A percentile compares a stretch with the other conserved stretches of the same genome.
Evolutionary conservation across 2,888 invertebrate species (phyloP).

Genomic region (Drosophila prolongata): DNA sequence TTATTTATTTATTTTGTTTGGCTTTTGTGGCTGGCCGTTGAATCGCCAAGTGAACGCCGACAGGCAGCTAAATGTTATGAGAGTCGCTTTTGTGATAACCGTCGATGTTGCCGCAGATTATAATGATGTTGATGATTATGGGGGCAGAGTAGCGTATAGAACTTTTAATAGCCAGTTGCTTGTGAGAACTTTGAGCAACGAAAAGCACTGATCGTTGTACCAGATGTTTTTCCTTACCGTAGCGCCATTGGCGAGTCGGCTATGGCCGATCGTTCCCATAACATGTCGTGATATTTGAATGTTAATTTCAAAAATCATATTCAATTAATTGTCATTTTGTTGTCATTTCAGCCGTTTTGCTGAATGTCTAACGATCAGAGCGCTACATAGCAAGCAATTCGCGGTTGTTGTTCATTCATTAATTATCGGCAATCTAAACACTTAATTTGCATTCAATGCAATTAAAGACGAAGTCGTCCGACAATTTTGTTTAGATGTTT

Average conservation of each 20-base stretch:
- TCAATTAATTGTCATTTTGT: conserved; percentile 73
- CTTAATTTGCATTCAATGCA: conserved; percentile 69
- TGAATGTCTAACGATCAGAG: conserved; percentile 47
- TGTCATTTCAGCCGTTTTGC: conserved; percentile 55
- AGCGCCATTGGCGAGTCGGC: conserved; percentile 2
- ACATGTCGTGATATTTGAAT: conserved; percentile 36
- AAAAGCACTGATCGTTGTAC: neutral
- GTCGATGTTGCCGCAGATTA: conserved; percentile 16
- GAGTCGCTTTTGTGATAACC: conserved; percentile 12
- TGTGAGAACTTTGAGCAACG: neutral
- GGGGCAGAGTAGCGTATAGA: neutral
- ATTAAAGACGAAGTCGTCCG: conserved; percentile 57
- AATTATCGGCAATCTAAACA: conserved; percentile 65
- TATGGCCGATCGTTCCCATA: neutral
- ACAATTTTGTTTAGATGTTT: conserved; percentile 47
- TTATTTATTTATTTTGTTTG: conserved; percentile 76
- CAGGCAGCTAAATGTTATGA: conserved; percentile 37
- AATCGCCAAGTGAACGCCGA: conserved; percentile 40
- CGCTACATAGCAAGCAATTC: conserved; percentile 19
- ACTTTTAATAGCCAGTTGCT: neutral
- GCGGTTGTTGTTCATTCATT: conserved; percentile 58
- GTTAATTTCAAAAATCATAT: conserved; percentile 59
- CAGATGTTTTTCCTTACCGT: neutral
- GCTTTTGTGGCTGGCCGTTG: conserved; percentile 45
- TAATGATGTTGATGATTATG: conserved; percentile 10